Percentiles rank a stretch among this genome's conserved stretches.
phyloP scores from a whole-genome alignment of 2,113 vertebrate genomes.

The Empidonax alnorum region DNA sequence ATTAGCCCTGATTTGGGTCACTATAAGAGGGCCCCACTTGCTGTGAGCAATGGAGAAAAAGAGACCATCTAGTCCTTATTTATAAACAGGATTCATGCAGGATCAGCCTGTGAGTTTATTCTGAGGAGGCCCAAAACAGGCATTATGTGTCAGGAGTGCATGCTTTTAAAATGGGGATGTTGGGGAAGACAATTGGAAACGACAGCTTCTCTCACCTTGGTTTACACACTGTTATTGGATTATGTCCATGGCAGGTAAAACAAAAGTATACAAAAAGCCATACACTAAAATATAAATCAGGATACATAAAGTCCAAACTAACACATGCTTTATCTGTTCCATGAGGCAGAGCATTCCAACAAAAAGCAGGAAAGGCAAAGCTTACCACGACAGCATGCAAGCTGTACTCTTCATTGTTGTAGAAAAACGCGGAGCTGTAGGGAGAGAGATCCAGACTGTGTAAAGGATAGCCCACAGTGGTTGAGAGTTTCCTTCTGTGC shows the following conservation, averaged over 20 bases:
- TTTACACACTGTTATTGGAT: background rate
- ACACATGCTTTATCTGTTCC: background rate
- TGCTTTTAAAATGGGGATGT: background rate
- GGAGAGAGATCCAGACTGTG: slow-evolving; percentile 77
- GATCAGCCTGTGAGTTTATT: background rate
- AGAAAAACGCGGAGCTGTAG: slow-evolving; percentile 68
- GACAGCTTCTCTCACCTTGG: background rate
- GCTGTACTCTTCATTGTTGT: slow-evolving; percentile 69
- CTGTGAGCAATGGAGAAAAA: background rate
- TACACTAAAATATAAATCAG: background rate
- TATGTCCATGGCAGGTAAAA: background rate
- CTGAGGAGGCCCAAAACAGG: background rate
- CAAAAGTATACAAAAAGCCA: background rate
- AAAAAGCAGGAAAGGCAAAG: background rate
- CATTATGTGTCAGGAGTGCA: rapidly evolving
- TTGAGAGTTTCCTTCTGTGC: slow-evolving; percentile 81
- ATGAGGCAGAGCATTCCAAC: background rate
- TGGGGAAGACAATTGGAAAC: background rate
- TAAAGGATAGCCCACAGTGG: slow-evolving; percentile 78
- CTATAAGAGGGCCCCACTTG: rapidly evolving
- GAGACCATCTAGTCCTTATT: background rate
- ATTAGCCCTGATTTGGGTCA: background rate
- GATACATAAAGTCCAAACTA: background rate
- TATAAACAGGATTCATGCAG: background rate
- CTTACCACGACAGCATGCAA: slow-evolving; percentile 88